These are phyloP conservation scores for Rana temporaria DNA, from an alignment of 2,113 vertebrate species.

Conservation along the genomic window DNA sequence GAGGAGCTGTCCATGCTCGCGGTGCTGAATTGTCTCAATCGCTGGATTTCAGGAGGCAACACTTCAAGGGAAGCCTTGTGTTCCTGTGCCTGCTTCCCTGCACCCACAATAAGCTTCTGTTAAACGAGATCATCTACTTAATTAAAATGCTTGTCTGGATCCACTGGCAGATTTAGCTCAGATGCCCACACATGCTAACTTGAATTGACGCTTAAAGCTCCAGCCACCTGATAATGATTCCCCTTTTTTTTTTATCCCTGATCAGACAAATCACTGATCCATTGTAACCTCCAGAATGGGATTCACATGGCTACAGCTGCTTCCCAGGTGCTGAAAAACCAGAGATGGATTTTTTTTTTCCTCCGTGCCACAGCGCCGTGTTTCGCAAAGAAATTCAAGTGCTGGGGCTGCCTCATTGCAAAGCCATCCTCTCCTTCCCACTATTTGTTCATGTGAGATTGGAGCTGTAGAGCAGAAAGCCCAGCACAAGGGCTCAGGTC, in stretches of 20 bases:
- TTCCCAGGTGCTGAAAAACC: slow-evolving; percentile 42
- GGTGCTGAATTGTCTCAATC: slow-evolving; percentile 39
- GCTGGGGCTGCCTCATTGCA: slow-evolving; percentile 36
- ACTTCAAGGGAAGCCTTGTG: not conserved
- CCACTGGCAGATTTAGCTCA: slow-evolving; percentile 32
- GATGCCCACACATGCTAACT: slow-evolving; percentile 53
- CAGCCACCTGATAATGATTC: slow-evolving; percentile 8
- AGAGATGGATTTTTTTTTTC: slow-evolving; percentile 3
- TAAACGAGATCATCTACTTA: slow-evolving; percentile 55
- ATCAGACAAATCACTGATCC: slow-evolving; percentile 40
- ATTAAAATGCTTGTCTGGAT: slow-evolving; percentile 49
- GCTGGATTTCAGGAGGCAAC: slow-evolving; percentile 14
- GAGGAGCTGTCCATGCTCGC: slow-evolving; percentile 45
- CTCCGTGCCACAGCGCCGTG: slow-evolving; percentile 35
- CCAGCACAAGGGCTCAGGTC: slow-evolving; percentile 42
- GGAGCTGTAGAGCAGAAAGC: slow-evolving; percentile 42
- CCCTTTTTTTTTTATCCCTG: not conserved
- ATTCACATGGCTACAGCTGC: slow-evolving; percentile 52
- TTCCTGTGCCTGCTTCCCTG: slow-evolving; percentile 18
- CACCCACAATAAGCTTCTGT: slow-evolving; percentile 15
- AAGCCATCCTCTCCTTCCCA: slow-evolving; percentile 49
- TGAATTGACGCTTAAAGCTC: slow-evolving; percentile 36
- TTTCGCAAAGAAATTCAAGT: slow-evolving; percentile 27
- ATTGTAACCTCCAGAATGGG: slow-evolving; percentile 31
- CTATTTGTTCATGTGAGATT: slow-evolving; percentile 30